A percentile compares a stretch with the other conserved stretches of the same genome.
Evolutionary conservation across 2,113 vertebrate species (phyloP).

Genomic region (Carollia perspicillata): DNA sequence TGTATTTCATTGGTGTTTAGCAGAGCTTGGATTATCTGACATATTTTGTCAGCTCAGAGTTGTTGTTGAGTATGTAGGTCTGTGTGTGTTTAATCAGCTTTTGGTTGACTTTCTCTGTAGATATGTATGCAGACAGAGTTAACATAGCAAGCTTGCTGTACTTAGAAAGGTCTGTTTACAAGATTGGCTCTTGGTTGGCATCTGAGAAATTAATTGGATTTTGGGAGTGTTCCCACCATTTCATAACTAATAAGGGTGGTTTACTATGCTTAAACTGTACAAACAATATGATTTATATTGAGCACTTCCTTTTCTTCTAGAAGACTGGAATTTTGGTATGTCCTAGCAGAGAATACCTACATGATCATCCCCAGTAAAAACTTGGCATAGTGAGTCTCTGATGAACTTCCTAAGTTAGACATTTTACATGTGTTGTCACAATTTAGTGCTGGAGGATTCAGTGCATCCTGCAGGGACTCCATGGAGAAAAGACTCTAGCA

Average conservation of each 20-base stretch:
- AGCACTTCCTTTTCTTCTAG: neutral
- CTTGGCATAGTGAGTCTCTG: neutral
- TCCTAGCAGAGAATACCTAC: neutral
- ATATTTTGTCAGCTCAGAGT: neutral
- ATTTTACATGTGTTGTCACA: slow-evolving; percentile 5
- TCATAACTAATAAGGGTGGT: neutral
- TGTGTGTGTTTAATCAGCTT: neutral
- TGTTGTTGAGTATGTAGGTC: neutral
- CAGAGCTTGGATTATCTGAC: neutral
- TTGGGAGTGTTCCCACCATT: neutral
- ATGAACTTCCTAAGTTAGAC: neutral
- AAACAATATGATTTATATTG: neutral
- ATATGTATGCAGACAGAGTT: neutral
- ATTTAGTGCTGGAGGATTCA: neutral
- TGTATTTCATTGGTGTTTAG: neutral
- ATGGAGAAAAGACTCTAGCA: neutral
- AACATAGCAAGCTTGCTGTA: neutral
- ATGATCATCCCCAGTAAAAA: neutral
- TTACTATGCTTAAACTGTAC: neutral
- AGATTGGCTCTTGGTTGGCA: neutral
- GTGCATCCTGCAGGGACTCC: neutral
- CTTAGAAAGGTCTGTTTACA: slow-evolving; percentile 26
- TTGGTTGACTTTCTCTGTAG: slow-evolving; percentile 18
- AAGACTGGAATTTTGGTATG: neutral
- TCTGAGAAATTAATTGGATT: slow-evolving; percentile 15